Evolutionary conservation across 2,113 vertebrate genomes (phyloP), one percentile per base, ranked within the genome.

Genomic region (Pluvialis apricaria): DNA sequence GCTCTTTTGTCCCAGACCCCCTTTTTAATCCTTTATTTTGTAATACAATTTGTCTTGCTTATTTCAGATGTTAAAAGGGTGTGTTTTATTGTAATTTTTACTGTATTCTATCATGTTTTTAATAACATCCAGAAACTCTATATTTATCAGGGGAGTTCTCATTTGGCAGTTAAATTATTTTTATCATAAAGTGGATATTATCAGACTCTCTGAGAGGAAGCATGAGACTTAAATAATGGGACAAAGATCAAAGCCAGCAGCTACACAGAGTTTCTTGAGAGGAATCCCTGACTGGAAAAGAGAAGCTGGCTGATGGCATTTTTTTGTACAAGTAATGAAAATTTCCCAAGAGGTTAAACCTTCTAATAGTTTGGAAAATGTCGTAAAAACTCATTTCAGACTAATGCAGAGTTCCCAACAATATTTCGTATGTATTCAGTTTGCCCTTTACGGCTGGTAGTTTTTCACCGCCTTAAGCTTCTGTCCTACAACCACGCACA

Each of bases 161-260:
- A 88, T 94, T 85, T 94, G 91, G 49, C 70, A 91, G 58, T 92
- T 87, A 94, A 82, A 94, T 97, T 92, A 66, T 85, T 94, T 96
- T 82, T 94, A 62, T 92, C 69, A 42, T 89, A 19, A 89, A 92
- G 25, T 82, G 77, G 61, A 45, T 91, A 86, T 90, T 92, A 93
- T 81, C 79, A 90, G 69, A 26, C 47, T 68, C 52, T 88, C 61
- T 91, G 80, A 94, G 47, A 81, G 38, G 68, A 83, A 83, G 36
- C 61, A 42, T 80, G 82, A 83, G 79, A 93, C 80, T 90, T 69
- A 92, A 94, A 87, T 92, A 96, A 94, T 89, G 66, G 80, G 72
- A 82, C 88, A 92, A 82, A 94, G 73, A 97, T 94, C 91, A 95
- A 97, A 96, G 91, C 86, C 72, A 94, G 42, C 25, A 65, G 49